Evolutionary conservation across 1,140 invertebrate genomes (phyloP), one percentile per base, ranked within the genome.

Genomic region (Drosophila pectinifera): DNA sequence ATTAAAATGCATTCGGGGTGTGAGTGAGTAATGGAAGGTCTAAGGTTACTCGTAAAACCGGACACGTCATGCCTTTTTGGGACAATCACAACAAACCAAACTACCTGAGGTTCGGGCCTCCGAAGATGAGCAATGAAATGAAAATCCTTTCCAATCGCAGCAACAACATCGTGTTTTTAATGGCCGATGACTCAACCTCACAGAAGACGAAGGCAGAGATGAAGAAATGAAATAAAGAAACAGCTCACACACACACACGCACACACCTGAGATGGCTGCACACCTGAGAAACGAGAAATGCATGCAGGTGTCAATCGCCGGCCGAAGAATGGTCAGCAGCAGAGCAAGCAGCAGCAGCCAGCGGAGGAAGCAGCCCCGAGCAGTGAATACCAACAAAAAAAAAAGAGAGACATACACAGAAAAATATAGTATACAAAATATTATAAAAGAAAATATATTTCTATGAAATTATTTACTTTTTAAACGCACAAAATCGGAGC

Each of bases 281-380:
- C 84, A 89, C 84, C 84, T 89, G 84, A 89, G 84, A 89, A 89
- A 89, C 84, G 80, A 89, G 84, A 89, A 89, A 89, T 89, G 84
- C 84, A 89, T 89, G 84, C 84, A 89, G 84, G 84, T 89, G 84
- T 89, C 84, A 89, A 88, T 89, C 84, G 84, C 63, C 75, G 80
- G 62, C 59, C 57, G 69, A 88, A 88, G 83, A 86, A 86, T 83
- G 83, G 83, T 62, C 79, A 88, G 83, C 64, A 48, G 61, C 28
- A 48, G 24, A 11, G 24, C n/a, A 48, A 49, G 41, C 46, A 49
- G 41, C 46, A 49, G 59, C 58, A 63, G 20, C 18, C 38, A 61
- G 74, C 34, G 54, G 34, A 72, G 73, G 56, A 65, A 57, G 67
- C 61, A 43, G 55, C 76, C 48, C 62, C 48, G 46, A 45, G 63